Conservation (phyloP, 2,888 invertebrate genomes). For the Elmis aenea region DNA sequence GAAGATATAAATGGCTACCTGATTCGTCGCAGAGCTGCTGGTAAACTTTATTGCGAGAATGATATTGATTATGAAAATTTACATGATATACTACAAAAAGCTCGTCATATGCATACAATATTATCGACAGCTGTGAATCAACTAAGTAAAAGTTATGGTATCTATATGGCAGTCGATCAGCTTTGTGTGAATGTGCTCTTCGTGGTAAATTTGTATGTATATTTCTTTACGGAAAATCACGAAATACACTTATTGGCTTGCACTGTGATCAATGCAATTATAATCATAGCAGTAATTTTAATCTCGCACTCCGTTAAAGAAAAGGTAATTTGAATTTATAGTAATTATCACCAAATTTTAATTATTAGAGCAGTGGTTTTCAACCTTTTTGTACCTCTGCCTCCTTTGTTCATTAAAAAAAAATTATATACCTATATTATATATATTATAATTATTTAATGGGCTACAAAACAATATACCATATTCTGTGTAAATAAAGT, state of each 20-base stretch:
- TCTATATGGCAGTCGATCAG: slow-evolving; percentile 28
- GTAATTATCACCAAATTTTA: no score
- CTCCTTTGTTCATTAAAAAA: no score
- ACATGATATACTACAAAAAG: slow-evolving; percentile 16
- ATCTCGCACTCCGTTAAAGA: slow-evolving; percentile 25
- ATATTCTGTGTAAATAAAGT: no score
- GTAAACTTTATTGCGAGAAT: slow-evolving; percentile 12
- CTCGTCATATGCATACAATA: slow-evolving; percentile 26
- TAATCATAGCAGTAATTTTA: slow-evolving; percentile 21
- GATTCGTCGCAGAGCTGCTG: no score
- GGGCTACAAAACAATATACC: no score
- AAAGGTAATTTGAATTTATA: no score
- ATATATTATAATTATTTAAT: no score
- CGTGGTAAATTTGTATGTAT: slow-evolving; percentile 24
- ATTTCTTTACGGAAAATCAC: slow-evolving; percentile 12
- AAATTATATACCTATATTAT: no score
- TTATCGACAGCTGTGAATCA: slow-evolving; percentile 23
- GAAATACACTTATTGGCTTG: slow-evolving; percentile 20
- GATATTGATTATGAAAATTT: slow-evolving; percentile 14
- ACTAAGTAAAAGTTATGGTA: slow-evolving; percentile 27
- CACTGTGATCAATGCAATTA: slow-evolving; percentile 20
- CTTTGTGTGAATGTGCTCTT: slow-evolving; percentile 25
- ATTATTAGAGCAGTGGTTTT: no score
- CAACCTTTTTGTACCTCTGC: no score
- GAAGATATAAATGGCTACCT: slow-evolving; percentile 21